Percentiles rank a stretch among this genome's conserved stretches.
phyloP scores from a whole-genome alignment of 2,113 vertebrate genomes.

The Nyctereutes procyonoides region DNA sequence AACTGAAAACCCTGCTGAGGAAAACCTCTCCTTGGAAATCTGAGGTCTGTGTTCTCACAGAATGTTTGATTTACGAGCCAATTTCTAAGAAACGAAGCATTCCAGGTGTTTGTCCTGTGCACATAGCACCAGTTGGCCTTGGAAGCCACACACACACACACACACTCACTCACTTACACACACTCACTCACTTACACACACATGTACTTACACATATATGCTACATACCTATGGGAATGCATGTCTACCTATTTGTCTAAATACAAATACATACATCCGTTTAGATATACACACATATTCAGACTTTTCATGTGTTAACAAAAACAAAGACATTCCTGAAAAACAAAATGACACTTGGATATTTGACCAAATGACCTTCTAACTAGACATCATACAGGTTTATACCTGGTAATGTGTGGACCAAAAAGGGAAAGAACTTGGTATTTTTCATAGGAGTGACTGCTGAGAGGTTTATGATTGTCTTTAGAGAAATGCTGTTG shows the following conservation, averaged over 20 bases:
- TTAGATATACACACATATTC: not conserved
- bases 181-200: not conserved
- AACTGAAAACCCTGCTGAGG: not conserved
- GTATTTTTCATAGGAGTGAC: not conserved
- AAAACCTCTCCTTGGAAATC: not conserved
- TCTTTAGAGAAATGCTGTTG: not conserved
- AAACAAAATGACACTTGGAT: not conserved
- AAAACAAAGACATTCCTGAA: not conserved
- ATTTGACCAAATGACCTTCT: not conserved
- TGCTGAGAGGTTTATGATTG: not conserved
- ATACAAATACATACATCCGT: not conserved
- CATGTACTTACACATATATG: rapidly evolving
- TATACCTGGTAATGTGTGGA: not conserved
- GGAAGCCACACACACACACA: not conserved
- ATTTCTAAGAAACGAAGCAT: not conserved
- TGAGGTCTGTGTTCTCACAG: not conserved
- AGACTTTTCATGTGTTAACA: not conserved
- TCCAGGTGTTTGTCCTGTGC: not conserved
- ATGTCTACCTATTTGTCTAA: not conserved
- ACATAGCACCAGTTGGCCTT: rapidly evolving
- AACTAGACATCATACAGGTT: not conserved
- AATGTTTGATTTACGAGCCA: not conserved
- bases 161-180: rapidly evolving
- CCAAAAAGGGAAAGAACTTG: not conserved
- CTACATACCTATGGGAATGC: not conserved